A percentile compares a stretch with the other conserved stretches of the same genome.
Evolutionary conservation across 2,888 invertebrate species (phyloP).

Genomic region (Cephus pygmeus): DNA sequence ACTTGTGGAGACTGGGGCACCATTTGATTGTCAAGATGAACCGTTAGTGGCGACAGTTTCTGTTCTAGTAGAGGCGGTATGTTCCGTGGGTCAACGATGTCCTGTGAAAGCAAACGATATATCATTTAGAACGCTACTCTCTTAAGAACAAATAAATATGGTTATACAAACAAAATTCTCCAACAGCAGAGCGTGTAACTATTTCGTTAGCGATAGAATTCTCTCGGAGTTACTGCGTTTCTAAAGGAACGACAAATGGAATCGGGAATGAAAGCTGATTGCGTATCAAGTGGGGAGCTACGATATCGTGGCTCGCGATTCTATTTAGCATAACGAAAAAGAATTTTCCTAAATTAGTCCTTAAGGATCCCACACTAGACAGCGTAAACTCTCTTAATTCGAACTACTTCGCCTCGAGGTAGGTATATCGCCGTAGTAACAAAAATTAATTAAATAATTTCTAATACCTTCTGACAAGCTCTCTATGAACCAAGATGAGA

Average conservation of each 20-base stretch:
- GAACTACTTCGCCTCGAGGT: neutral
- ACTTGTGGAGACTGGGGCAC: slow-evolving; percentile 32
- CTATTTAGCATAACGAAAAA: neutral
- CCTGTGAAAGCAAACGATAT: slow-evolving; percentile 23
- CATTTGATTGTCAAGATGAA: slow-evolving; percentile 41
- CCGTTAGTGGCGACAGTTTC: slow-evolving; percentile 30
- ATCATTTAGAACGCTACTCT: neutral
- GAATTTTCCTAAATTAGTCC: neutral
- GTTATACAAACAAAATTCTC: neutral
- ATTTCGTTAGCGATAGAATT: neutral
- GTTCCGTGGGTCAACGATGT: slow-evolving; percentile 34
- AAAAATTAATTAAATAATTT: neutral
- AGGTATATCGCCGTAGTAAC: neutral
- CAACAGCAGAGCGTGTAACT: neutral
- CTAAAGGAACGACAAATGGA: neutral
- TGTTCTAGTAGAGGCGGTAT: slow-evolving; percentile 29
- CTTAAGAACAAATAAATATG: neutral
- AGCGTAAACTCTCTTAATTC: too few species aligned
- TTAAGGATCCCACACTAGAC: neutral
- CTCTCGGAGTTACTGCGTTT: neutral
- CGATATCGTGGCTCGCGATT: neutral
- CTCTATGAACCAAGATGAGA: neutral
- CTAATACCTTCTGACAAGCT: neutral
- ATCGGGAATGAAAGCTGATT: neutral
- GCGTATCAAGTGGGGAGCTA: too few species aligned